Evolutionary conservation across 1,140 invertebrate species (phyloP).

Genomic region (Papilio aristodemus): DNA sequence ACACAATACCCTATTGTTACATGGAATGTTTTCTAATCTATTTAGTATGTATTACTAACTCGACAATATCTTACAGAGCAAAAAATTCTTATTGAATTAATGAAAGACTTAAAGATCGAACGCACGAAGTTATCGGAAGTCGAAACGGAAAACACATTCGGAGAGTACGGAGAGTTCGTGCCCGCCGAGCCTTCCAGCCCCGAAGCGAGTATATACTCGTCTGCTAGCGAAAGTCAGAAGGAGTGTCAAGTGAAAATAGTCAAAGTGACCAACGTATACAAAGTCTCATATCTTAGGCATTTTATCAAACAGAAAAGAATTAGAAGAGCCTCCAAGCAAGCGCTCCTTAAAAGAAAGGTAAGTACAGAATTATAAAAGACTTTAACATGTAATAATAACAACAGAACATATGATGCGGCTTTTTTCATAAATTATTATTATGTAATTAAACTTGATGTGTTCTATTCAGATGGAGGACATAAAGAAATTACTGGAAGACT

Average conservation of each 20-base stretch:
- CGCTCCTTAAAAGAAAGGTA: slow-evolving; percentile 71
- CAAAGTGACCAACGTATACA: slow-evolving; percentile 72
- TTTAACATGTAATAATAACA: no score
- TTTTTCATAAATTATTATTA: no score
- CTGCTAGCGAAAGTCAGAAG: slow-evolving; percentile 50
- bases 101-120: slow-evolving; percentile 47
- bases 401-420: no score
- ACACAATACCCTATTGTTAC: background rate
- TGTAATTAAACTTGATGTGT: slow-evolving; percentile 2
- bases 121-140: slow-evolving; percentile 35
- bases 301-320: slow-evolving; percentile 69
- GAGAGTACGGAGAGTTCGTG: slow-evolving; percentile 35
- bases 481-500: slow-evolving; percentile 67
- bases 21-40: no score
- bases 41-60: background rate
- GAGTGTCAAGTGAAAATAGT: slow-evolving; percentile 68
- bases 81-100: slow-evolving; percentile 56
- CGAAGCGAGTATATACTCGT: slow-evolving; percentile 56
- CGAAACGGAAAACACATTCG: slow-evolving; percentile 33
- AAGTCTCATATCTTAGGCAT: slow-evolving; percentile 68
- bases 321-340: slow-evolving; percentile 57
- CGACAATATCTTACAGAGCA: slow-evolving; percentile 51
- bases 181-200: slow-evolving; percentile 35
- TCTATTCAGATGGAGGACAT: slow-evolving; percentile 64
- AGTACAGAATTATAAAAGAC: no score